Base-by-base conservation (phyloP, 2,113 vertebrate species). In the Peromyscus polionotus region DNA sequence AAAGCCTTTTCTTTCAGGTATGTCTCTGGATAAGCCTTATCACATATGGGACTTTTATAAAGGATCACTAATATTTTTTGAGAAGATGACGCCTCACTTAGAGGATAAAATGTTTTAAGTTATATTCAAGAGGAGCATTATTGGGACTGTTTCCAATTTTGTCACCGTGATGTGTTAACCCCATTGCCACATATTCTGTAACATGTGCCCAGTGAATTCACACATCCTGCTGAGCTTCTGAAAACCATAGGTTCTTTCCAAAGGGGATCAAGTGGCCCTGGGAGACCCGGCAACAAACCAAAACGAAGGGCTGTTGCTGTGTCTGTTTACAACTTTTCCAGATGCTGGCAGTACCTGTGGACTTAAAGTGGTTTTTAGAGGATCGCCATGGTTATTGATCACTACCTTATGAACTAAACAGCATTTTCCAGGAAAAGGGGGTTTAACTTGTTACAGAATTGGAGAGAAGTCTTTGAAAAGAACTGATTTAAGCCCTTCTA, bases 1-100 rank as follows among this genome's bases (percentile, higher is more conserved):
- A 99, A 99, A 99, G 99, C 99, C 99, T 99, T 99, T 99, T 99
- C 99, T 99, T 99, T 99, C 99, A 99, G 99, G 99, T 99, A 96
- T 99, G 98, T 99, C 99, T 99, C 98, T 99, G 99, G 99, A 99
- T 99, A 99, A 99, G 96, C 99, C 98, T 99, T 99, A 98, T 99
- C 99, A 99, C 98, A 99, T 99, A 98, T 99, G 99, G 99, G 99
- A 99, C 99, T 99, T 98, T 99, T 99, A 99, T 99, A 99, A 98
- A 99, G 99, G 99, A 99, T 99, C 99, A 99, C 98, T 99, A 99
- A 99, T 99, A 98, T 99, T 99, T 99, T 99, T 99, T 98, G 99
- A 98, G 99, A 99, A 99, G 99, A 99, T 99, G 99, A 98, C 99
- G 98, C 99, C 99, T 99, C 99, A 98, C 98, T 98, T 99, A 99